Base-by-base conservation (phyloP, 1,140 invertebrate genomes). In the Aporrectodea caliginosa region DNA sequence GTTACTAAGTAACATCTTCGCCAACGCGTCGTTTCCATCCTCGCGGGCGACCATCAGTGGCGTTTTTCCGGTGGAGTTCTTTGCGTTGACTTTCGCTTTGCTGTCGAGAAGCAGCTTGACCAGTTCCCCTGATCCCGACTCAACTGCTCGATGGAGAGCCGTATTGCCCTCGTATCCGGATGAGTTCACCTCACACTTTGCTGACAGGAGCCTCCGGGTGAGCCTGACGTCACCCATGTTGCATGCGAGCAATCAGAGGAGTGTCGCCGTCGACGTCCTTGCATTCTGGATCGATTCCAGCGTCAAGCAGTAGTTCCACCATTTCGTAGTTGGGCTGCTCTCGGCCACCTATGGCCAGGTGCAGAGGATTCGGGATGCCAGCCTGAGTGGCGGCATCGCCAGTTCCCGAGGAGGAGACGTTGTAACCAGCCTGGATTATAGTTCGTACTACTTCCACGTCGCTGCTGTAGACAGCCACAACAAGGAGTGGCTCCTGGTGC, bases 221-320 rank as follows among this genome's bases (percentile, higher is more conserved):
- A 58, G 43, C 6, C 6, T 58, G 43, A 58, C 43, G 43, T 58
- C 43, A 22, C 43, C 43, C 6, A 58, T 58, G 22, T 6, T 22
- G 43, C 43, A 58, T 6, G 43, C 43, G 43, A n/a, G 43, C 43
- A 22, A 58, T 58, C 43, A 58, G 43, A 58, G 43, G 43, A 58
- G 43, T 58, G 43, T 58, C 43, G 6, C 43, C 43, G 43, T 58
- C 43, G 6, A 58, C 22, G 43, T 58, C 43, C 43, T 58, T 58
- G 22, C 43, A 58, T 58, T 79, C 43, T 22, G 35, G 78, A 81
- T 73, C 77, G 1, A 69, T 31, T 69, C 89, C 90, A 79, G 90
- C 91, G 1, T 94, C 94, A 79, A 96, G 88, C 84, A 95, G 95
- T 80, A 95, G 95, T 83, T 93, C 90, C 94, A 96, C 95, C 83